phyloP scores from a whole-genome alignment of 2,797 vertebrate species.

The Amblyopsis hoosieri region DNA sequence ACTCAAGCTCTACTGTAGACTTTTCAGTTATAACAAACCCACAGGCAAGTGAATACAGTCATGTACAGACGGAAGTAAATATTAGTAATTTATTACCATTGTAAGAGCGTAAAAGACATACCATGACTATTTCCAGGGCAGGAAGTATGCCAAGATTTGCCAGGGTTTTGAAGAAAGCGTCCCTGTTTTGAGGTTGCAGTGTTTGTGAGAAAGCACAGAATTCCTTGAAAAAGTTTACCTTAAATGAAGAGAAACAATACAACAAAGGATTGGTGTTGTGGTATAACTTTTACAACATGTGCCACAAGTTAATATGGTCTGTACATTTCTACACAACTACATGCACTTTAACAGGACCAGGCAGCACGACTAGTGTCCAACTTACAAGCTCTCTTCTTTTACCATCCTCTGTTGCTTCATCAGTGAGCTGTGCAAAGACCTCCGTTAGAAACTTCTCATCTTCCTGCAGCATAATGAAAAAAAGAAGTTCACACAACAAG shows the following conservation, averaged over 20 bases:
- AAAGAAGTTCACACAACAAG: slow-evolving; percentile 12
- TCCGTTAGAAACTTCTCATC: slow-evolving; percentile 98
- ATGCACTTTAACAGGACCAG: neutral
- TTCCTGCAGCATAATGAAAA: slow-evolving; percentile 78
- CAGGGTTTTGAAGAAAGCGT: slow-evolving; percentile 95
- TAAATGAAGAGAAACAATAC: slow-evolving; percentile 31
- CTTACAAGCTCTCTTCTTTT: slow-evolving; percentile 95
- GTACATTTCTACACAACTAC: neutral
- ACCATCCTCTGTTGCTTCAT: slow-evolving; percentile 94
- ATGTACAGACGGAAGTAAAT: neutral
- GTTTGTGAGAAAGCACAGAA: slow-evolving; percentile 98
- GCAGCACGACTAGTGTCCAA: slow-evolving; percentile 9
- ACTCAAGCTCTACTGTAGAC: neutral
- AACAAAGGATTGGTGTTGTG: slow-evolving; percentile 4
- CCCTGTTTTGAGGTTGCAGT: slow-evolving; percentile 94
- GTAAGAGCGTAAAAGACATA: slow-evolving; percentile 59
- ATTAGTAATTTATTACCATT: neutral
- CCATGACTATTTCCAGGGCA: slow-evolving; percentile 97
- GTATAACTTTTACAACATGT: neutral
- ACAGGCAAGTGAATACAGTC: neutral
- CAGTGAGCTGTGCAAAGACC: slow-evolving; percentile 98
- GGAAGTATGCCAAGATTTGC: slow-evolving; percentile 95
- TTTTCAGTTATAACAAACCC: neutral
- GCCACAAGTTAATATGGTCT: neutral
- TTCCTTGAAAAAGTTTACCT: slow-evolving; percentile 98